Evolutionary conservation across 2,797 vertebrate species (phyloP), one percentile per base, ranked within the genome.

Genomic region (Onychomys leucogaster): DNA sequence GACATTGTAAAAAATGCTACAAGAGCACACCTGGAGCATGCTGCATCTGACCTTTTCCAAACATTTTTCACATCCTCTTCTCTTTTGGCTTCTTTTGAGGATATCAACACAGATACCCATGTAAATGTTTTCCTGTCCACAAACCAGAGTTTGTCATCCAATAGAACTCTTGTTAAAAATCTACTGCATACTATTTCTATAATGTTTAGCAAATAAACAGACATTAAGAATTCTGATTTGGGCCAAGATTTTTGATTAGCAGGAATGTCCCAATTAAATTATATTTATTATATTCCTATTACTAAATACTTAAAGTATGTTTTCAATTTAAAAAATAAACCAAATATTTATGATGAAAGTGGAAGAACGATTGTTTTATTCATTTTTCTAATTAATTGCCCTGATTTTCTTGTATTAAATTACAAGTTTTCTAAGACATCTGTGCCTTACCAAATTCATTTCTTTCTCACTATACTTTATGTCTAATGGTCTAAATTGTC

Each of bases 331-430:
- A 27, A 80, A 69, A 96, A 91, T 67, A 55, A 81, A 16, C 52
- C 41, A 94, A 27, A 37, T 84, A 41, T 57, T 57, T 95, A 21
- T 81, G 41, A 63, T 76, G 21, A 1, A 83, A 83, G 21, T 89
- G 19, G 91, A 94, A 92, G 37, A 96, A 52, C 2, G 32, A 9
- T 73, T 89, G 25, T 37, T 92, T 96, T 37, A 67, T 73, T 46
- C 78, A 89, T 91, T 84, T 84, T 96, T 97, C 80, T 91, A 81
- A 86, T 0, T 17, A 89, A 84, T 67, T 96, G 61, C 55, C 5
- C 63, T 71, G 41, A 86, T 67, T 86, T 95, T 52, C 13, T 83
- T 94, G 43, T 49, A 57, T 67, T 94, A 87, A 96, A 85, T 95
- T 77, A 84, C 9, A 87, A 41, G 12, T 84, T 89, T 96, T 89